Percentiles rank a stretch among this genome's conserved stretches.
phyloP scores from a whole-genome alignment of 2,888 invertebrate species.

The Thymelicus lineola region DNA sequence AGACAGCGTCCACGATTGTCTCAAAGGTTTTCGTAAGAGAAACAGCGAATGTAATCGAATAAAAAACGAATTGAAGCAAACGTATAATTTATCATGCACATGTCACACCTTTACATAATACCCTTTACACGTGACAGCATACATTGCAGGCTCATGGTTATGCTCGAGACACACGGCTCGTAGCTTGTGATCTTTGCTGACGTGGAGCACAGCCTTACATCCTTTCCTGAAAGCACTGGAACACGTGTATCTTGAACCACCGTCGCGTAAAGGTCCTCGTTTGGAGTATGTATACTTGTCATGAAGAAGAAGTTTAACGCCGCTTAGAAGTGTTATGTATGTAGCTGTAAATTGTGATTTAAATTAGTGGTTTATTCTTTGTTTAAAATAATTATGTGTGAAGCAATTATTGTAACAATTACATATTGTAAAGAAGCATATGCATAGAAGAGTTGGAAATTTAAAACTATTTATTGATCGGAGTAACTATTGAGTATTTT shows the following conservation, averaged over 20 bases:
- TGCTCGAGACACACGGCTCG: slow-evolving; percentile 40
- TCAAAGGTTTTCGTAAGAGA: too few relatives aligned
- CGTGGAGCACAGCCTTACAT: slow-evolving; percentile 58
- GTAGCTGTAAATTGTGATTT: slow-evolving; percentile 12
- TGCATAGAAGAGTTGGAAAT: too few relatives aligned
- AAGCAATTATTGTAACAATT: too few relatives aligned
- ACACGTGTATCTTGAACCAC: slow-evolving; percentile 60
- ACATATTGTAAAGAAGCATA: too few relatives aligned
- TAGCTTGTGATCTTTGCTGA: slow-evolving; percentile 47
- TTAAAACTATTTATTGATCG: too few relatives aligned
- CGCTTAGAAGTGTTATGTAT: slow-evolving; percentile 25
- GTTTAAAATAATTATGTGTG: too few relatives aligned
- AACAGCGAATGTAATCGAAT: too few relatives aligned
- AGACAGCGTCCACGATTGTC: too few relatives aligned
- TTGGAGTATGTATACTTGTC: slow-evolving; percentile 57
- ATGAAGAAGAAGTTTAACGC: slow-evolving; percentile 49
- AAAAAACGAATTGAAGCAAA: too few relatives aligned
- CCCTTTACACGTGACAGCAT: slow-evolving; percentile 38
- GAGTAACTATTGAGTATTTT: too few relatives aligned
- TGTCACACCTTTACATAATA: slow-evolving; percentile 3
- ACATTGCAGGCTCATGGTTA: slow-evolving; percentile 41
- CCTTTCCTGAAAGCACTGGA: slow-evolving; percentile 50
- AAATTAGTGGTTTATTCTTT: too few relatives aligned
- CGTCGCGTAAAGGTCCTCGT: slow-evolving; percentile 49
- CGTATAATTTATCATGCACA: too few relatives aligned